Percentiles rank a stretch among this genome's conserved stretches.
phyloP scores from a whole-genome alignment of 1,140 invertebrate genomes.

The Zaprionus vittiger region DNA sequence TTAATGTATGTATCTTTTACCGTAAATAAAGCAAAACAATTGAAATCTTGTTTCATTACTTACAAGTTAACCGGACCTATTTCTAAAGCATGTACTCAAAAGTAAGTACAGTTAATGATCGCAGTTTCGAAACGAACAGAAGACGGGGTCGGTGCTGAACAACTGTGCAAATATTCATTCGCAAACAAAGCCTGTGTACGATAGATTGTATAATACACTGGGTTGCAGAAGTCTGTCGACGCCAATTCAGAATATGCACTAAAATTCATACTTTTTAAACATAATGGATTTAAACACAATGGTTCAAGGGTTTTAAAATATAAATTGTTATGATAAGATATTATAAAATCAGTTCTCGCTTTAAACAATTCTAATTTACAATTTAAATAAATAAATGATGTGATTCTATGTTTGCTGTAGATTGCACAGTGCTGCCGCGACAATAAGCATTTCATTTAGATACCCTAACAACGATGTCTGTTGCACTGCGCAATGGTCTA shows the following conservation, averaged over 20 bases:
- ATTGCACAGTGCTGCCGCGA: constrained; percentile 71
- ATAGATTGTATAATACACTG: constrained; percentile 6
- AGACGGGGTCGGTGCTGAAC: not conserved
- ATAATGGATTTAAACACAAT: not conserved
- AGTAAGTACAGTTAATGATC: not conserved
- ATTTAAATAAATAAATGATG: constrained; percentile 11
- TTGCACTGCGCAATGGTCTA: constrained; percentile 67
- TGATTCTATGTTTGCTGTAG: constrained; percentile 68
- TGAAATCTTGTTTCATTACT: not conserved
- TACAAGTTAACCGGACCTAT: not conserved
- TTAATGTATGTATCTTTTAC: constrained; percentile 34
- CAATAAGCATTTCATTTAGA: constrained; percentile 74
- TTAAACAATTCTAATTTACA: constrained; percentile 47
- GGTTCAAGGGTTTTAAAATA: constrained; percentile 12
- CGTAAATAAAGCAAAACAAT: constrained; percentile 48
- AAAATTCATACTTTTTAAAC: no score
- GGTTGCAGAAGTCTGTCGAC: not conserved
- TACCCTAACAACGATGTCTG: constrained; percentile 67
- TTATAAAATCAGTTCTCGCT: constrained; percentile 30
- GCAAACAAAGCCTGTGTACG: constrained; percentile 5
- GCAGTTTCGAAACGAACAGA: not conserved
- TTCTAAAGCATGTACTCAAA: not conserved
- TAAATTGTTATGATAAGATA: constrained; percentile 16
- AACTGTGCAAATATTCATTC: constrained; percentile 36
- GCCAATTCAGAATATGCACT: not conserved